Evolutionary conservation across 2,113 vertebrate genomes (phyloP), one percentile per base, ranked within the genome.

Genomic region (Chitala chitala): DNA sequence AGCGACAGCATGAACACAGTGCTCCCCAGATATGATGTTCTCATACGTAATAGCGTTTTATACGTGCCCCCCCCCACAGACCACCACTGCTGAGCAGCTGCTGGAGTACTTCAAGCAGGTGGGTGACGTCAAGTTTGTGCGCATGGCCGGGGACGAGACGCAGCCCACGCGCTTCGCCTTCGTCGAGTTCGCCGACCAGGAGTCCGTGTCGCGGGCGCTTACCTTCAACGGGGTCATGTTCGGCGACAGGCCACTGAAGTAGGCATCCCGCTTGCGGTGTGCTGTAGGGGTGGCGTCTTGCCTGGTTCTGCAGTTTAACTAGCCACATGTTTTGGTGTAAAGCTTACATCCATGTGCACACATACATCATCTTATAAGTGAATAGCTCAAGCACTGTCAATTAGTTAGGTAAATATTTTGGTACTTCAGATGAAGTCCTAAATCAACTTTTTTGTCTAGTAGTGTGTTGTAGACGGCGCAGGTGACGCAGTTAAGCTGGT

Each of bases 181-280:
- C 75, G 94, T 98, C 53, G 95, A 97, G 88, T 98, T 98, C 80
- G 89, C 95, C 22, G 94, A 95, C 80, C 96, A 98, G 89, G 93
- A 95, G 42, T 96, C 94, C 20, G 95, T 99, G 56, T 84, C 90
- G 83, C 88, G 94, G 88, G 96, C 96, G 7, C 92, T 98, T 85
- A 94, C 94, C 79, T 96, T 96, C 88, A 98, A 98, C 76, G 96
- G 96, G 78, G 95, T 96, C 87, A 97, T 98, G 94, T 99, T 98
- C 83, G 95, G 96, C 84, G 96, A 99, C 88, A 83, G 96, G 78
- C 95, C 96, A 13, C 85, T 99, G 61, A 99, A 99, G 96, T 99
- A 93, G 94, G 65, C 40, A 59, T 59, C 22, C 0, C 20, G 50
- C 26, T 20, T 29, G 31, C 13, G 40, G 22, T 17, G 33, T 20